Evolutionary conservation across 53 echinoderm and acorn worm species (phyloP), one percentile per base, ranked within the genome.

Genomic region (Temnopleurus reevesii): DNA sequence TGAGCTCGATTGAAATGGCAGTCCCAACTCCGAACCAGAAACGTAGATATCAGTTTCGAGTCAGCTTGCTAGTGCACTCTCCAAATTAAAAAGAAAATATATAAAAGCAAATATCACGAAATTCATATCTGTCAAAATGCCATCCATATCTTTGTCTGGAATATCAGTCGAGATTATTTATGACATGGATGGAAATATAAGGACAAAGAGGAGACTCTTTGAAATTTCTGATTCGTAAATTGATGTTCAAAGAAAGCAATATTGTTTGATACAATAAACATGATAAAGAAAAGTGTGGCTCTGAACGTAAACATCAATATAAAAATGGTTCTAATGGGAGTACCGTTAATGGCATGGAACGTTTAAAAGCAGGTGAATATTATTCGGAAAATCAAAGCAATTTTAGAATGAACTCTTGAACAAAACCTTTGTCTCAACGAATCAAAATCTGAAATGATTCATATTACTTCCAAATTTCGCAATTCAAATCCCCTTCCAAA

Each of bases 51-150:
- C n/a, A n/a, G 13, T 9, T 4, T 63, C 2, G 63, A 71, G 38
- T n/a, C 41, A 71, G 71, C 71, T n/a, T n/a, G n/a, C n/a, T n/a
- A 38, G 23, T 21, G 71, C 41, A 41, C 71, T 71, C 41, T 71
- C 71, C 19, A 71, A 71, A 71, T 71, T 71, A 38, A 71, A 71
- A 71, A 41, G 71, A 71, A 41, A 18, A 71, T 19, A 41, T 38
- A 71, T 71, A 38, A 71, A 66, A 41, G 71, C 38, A 41, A 71
- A 71, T 71, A 71, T 71, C 71, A 21, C 23, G 71, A 71, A 71
- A 71, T 71, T 71, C 71, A 71, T 71, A 71, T 38, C 63, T 43
- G 13, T 41, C 41, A n/a, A 71, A 71, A 71, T 71, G 71, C 41
- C 71, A 71, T 71, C 71, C 21, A 38, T 71, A 71, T 71, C 71